These are phyloP conservation scores for Amiota communis DNA, from an alignment of 2,888 invertebrate genomes.

Conservation along the genomic window DNA sequence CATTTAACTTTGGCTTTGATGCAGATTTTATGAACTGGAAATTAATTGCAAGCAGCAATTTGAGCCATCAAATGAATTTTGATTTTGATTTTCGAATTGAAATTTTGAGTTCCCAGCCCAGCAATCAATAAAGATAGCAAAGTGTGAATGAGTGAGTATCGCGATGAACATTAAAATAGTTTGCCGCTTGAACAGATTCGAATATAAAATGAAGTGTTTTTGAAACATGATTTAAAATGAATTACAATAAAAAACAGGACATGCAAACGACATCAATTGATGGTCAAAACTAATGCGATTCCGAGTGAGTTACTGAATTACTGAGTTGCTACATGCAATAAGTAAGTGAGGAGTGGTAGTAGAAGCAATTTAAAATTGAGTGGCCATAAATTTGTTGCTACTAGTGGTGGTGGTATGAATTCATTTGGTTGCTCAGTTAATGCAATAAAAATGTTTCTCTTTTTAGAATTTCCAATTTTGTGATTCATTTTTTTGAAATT, in stretches of 20 bases:
- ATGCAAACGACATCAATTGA: neutral
- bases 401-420: too few species aligned
- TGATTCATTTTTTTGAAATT: too few species aligned
- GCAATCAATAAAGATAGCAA: too few species aligned
- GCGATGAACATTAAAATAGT: neutral
- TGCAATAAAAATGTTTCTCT: too few species aligned
- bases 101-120: neutral
- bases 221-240: neutral
- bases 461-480: too few species aligned
- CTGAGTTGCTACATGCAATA: too few species aligned
- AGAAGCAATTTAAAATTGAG: slow-evolving; percentile 25
- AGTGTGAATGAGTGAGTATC: too few species aligned
- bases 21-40: slow-evolving; percentile 59
- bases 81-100: slow-evolving; percentile 48
- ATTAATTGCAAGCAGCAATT: slow-evolving; percentile 50
- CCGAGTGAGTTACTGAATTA: too few species aligned
- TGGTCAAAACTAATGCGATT: slow-evolving; percentile 2
- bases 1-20: slow-evolving; percentile 38
- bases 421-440: too few species aligned
- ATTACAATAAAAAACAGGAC: neutral
- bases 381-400: slow-evolving; percentile 20
- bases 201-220: slow-evolving; percentile 25
- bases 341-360: too few species aligned
- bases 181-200: slow-evolving; percentile 18
- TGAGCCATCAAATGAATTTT: slow-evolving; percentile 28